Conservation (phyloP, 2,113 vertebrate genomes). For the Bubo scandiacus region DNA sequence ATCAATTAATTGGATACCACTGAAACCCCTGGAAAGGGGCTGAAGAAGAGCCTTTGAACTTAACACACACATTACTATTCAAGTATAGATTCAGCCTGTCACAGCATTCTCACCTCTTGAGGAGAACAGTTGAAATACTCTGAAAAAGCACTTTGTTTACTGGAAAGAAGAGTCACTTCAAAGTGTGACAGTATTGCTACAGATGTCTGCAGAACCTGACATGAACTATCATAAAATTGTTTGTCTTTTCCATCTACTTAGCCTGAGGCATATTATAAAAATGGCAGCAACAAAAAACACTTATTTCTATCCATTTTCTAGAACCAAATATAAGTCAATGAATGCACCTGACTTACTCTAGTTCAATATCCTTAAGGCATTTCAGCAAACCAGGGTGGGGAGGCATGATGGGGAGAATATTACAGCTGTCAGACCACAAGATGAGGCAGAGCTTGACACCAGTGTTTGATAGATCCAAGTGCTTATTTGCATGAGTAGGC, state of each 20-base stretch:
- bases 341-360: not conserved
- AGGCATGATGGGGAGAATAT: not conserved
- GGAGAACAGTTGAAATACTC: fast-evolving
- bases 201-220: not conserved
- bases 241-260: not conserved
- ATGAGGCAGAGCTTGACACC: not conserved
- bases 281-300: not conserved
- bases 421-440: not conserved
- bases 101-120: not conserved
- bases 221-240: not conserved
- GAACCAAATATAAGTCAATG: not conserved
- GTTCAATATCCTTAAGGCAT: not conserved
- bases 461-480: not conserved
- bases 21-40: not conserved
- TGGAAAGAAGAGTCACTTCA: not conserved
- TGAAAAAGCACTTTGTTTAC: not conserved
- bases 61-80: not conserved
- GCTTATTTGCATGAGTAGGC: not conserved
- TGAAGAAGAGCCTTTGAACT: not conserved
- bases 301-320: not conserved
- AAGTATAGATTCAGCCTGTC: not conserved
- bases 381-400: not conserved
- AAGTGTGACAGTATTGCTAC: not conserved
- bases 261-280: not conserved
- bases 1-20: not conserved